Percentiles rank a stretch among this genome's conserved stretches.
Evolutionary conservation across 2,113 vertebrate genomes (phyloP).

Genomic region (Coracopsis vasa): DNA sequence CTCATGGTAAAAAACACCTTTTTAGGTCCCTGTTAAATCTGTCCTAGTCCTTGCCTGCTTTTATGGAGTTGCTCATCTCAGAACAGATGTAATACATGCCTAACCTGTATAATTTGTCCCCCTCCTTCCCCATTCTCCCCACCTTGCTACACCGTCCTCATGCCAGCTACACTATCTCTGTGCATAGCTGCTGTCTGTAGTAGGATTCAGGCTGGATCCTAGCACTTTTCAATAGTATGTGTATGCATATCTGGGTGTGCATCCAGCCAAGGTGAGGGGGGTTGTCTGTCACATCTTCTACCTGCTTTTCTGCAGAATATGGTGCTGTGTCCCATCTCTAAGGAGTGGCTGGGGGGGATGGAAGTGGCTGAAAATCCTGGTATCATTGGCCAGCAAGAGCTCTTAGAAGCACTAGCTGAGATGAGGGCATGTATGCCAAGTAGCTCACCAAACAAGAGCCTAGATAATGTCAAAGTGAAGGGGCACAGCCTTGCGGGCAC

Average conservation of each 20-base stretch:
- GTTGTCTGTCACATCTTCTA: not conserved
- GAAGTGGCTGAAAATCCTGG: not conserved
- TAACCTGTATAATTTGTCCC: not conserved
- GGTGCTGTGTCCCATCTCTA: not conserved
- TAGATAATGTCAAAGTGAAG: not conserved
- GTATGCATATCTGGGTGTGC: rapidly evolving
- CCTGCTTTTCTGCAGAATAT: not conserved
- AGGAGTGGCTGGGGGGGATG: not conserved
- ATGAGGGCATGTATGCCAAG: not conserved
- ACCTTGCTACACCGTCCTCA: not conserved
- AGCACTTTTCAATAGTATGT: rapidly evolving
- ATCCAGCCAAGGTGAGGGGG: not conserved
- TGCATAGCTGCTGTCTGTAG: not conserved
- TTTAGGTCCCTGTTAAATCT: not conserved
- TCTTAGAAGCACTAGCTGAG: not conserved
- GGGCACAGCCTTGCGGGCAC: rapidly evolving
- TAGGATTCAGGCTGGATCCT: not conserved
- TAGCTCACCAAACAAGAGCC: not conserved
- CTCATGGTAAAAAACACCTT: not conserved
- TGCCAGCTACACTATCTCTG: not conserved
- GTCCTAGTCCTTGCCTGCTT: not conserved
- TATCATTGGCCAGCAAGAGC: not conserved
- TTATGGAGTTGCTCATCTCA: not conserved
- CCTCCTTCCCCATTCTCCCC: not conserved
- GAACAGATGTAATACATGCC: not conserved